Percentiles rank a stretch among this genome's conserved stretches.
Evolutionary conservation across 2,888 invertebrate genomes (phyloP).

Genomic region (Orgyia antiqua): DNA sequence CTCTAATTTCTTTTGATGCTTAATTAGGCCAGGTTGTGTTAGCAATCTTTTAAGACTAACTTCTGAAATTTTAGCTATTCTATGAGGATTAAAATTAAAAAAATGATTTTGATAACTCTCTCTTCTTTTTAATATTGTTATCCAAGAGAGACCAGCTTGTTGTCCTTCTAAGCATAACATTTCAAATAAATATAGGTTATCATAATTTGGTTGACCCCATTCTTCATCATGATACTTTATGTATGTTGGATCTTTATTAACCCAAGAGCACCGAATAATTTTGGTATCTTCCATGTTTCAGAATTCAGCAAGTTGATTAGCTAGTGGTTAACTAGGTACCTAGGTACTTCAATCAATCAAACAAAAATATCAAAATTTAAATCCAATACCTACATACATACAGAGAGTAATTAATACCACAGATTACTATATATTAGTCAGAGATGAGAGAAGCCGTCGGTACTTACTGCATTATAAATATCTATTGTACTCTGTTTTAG

Average conservation of each 20-base stretch:
- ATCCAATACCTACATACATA: no score
- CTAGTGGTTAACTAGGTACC: no score
- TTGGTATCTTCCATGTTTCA: slow-evolving; percentile 11
- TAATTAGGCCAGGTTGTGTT: slow-evolving; percentile 40
- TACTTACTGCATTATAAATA: no score
- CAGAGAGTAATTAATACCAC: no score
- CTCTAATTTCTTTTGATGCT: slow-evolving; percentile 56
- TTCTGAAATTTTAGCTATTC: slow-evolving; percentile 36
- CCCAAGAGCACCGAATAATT: slow-evolving; percentile 48
- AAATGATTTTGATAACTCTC: slow-evolving; percentile 47
- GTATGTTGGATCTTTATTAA: slow-evolving; percentile 52
- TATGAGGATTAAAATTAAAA: slow-evolving; percentile 46
- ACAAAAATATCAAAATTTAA: no score
- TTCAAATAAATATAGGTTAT: slow-evolving; percentile 51
- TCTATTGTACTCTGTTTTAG: no score
- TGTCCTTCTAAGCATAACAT: slow-evolving; percentile 68
- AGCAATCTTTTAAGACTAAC: slow-evolving; percentile 34
- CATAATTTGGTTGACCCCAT: slow-evolving; percentile 57
- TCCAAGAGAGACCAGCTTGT: slow-evolving; percentile 66
- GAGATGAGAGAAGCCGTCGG: no score
- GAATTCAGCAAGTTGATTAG: no score
- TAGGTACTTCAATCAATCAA: no score
- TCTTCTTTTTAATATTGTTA: slow-evolving; percentile 62
- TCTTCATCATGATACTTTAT: slow-evolving; percentile 62
- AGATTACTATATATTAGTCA: no score